phyloP scores from a whole-genome alignment of 2,888 invertebrate genomes.

The Antitype chi region DNA sequence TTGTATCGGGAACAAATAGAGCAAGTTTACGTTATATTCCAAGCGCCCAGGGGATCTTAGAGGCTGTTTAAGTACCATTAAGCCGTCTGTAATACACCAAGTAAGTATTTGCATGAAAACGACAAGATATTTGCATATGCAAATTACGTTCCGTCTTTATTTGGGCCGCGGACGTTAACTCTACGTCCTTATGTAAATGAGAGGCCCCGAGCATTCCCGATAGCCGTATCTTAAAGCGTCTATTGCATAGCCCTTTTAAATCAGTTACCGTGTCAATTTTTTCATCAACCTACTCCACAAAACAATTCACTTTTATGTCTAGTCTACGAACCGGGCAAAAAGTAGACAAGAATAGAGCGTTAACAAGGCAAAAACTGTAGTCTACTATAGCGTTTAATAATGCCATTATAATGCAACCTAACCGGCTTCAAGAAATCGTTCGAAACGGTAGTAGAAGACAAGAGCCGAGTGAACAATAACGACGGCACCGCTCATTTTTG shows the following conservation, averaged over 20 bases:
- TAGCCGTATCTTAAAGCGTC: slow-evolving; percentile 75
- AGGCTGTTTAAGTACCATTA: slow-evolving; percentile 86
- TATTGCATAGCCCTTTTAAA: slow-evolving; percentile 75
- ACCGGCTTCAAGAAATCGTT: slow-evolving; percentile 74
- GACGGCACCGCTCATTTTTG: slow-evolving; percentile 84
- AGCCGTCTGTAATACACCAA: slow-evolving; percentile 88
- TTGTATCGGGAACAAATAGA: slow-evolving; percentile 77
- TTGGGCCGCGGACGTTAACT: slow-evolving; percentile 86
- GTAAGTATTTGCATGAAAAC: slow-evolving; percentile 88
- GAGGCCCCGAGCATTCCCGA: slow-evolving; percentile 74
- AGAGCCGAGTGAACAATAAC: slow-evolving; percentile 84
- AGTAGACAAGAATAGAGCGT: slow-evolving; percentile 75
- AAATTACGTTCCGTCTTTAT: slow-evolving; percentile 88
- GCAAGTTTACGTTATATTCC: slow-evolving; percentile 64
- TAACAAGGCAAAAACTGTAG: slow-evolving; percentile 80
- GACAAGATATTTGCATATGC: slow-evolving; percentile 88
- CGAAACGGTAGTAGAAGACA: slow-evolving; percentile 74
- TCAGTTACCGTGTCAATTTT: slow-evolving; percentile 71
- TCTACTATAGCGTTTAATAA: slow-evolving; percentile 78
- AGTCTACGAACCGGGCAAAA: slow-evolving; percentile 72
- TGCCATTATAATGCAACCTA: slow-evolving; percentile 76
- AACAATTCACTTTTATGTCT: slow-evolving; percentile 74
- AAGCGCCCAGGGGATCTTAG: slow-evolving; percentile 77
- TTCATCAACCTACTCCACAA: slow-evolving; percentile 68
- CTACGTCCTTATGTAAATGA: slow-evolving; percentile 84